phyloP scores from a whole-genome alignment of 1,140 invertebrate species.

The Drosophila funebris region DNA sequence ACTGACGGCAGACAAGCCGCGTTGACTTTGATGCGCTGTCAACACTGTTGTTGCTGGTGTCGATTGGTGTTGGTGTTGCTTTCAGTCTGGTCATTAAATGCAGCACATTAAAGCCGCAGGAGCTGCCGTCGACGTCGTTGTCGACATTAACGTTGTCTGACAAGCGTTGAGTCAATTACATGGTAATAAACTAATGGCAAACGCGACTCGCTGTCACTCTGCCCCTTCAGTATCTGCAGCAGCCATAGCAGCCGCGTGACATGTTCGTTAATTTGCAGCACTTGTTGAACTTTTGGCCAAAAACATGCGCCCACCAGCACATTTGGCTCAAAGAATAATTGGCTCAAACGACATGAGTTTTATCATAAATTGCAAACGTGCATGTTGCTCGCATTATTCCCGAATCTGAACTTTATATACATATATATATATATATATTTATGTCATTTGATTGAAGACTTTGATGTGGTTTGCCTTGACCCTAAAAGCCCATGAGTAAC shows the following conservation, averaged over 20 bases:
- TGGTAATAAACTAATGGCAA: conserved; percentile 79
- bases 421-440: background rate
- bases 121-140: conserved; percentile 35
- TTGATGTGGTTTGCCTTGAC: background rate
- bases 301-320: conserved; percentile 19
- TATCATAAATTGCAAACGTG: conserved; percentile 9
- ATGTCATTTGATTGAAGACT: background rate
- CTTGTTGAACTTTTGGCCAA: conserved; percentile 69
- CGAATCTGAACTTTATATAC: no score
- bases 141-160: conserved; percentile 46
- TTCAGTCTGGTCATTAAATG: conserved; percentile 67
- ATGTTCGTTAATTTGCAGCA: conserved; percentile 64
- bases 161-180: conserved; percentile 80
- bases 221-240: conserved; percentile 37
- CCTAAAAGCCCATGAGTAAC: background rate
- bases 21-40: conserved; percentile 75
- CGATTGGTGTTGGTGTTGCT: conserved; percentile 33
- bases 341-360: conserved; percentile 39
- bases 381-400: background rate
- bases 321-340: conserved; percentile 49
- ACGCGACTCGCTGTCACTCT: conserved; percentile 22
- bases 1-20: conserved; percentile 50
- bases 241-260: conserved; percentile 45
- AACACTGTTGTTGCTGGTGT: conserved; percentile 17
- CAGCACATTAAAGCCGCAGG: conserved; percentile 77